Percentiles rank a stretch among this genome's conserved stretches.
phyloP scores from a whole-genome alignment of 2,888 invertebrate species.

The Uloborus plumipes region DNA sequence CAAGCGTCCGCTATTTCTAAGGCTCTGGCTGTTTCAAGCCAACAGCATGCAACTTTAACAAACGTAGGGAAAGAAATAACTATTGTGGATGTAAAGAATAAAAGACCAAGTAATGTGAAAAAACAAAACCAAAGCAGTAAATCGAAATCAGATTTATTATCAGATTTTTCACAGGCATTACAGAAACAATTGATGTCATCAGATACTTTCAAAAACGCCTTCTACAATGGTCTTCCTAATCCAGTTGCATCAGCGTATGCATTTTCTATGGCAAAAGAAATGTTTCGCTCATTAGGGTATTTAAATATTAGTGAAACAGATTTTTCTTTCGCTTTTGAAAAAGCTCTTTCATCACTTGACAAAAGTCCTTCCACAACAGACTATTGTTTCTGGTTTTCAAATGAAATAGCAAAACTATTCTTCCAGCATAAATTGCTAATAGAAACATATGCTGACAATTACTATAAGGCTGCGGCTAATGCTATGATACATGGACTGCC shows the following conservation, averaged over 20 bases:
- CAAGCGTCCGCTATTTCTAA: no score
- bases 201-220: constrained; percentile 14
- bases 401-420: constrained; percentile 33
- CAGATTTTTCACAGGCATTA: constrained; percentile 20
- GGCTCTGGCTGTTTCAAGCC: no score
- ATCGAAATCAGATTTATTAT: neutral
- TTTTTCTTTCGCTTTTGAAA: constrained; percentile 37
- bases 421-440: neutral
- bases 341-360: constrained; percentile 23
- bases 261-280: constrained; percentile 40
- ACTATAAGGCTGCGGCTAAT: constrained; percentile 10
- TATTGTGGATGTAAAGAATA: no score
- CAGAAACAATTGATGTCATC: constrained; percentile 38
- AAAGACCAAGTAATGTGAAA: no score
- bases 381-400: constrained; percentile 31
- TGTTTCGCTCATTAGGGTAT: constrained; percentile 14
- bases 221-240: constrained; percentile 24
- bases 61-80: no score
- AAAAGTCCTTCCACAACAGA: constrained; percentile 4
- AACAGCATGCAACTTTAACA: no score
- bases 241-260: constrained; percentile 52
- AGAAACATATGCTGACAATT: neutral
- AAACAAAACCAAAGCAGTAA: neutral
- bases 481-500: constrained; percentile 21
- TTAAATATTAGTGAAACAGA: constrained; percentile 16